Conservation (phyloP, 2,888 invertebrate genomes). For the Odontocerum albicorne region DNA sequence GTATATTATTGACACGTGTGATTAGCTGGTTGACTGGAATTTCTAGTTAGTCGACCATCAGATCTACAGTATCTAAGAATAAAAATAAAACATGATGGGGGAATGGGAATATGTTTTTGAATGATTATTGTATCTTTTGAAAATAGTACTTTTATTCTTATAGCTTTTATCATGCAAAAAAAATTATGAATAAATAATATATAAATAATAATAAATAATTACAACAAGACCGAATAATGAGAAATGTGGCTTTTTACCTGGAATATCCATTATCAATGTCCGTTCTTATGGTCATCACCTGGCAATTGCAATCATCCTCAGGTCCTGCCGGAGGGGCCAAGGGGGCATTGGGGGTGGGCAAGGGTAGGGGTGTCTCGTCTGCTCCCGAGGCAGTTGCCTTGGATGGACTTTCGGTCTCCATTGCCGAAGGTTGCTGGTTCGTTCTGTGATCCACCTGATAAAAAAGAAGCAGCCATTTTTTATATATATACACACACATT, state of each 20-base stretch:
- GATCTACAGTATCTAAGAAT: too few species aligned
- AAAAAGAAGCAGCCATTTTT: background rate
- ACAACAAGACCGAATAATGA: background rate
- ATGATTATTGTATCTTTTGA: too few species aligned
- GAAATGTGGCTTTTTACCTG: too few species aligned
- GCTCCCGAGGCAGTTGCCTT: slow-evolving; percentile 7
- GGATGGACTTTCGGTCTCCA: slow-evolving; percentile 9
- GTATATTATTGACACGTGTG: too few species aligned
- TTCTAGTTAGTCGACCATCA: too few species aligned
- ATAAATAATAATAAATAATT: background rate
- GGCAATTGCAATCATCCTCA: slow-evolving; percentile 20
- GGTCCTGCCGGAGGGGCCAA: background rate
- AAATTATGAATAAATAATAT: slow-evolving; percentile 3
- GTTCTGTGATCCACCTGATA: slow-evolving; percentile 33
- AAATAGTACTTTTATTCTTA: background rate
- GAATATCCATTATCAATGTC: slow-evolving; percentile 35
- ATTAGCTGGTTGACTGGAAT: too few species aligned
- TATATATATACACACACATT: background rate
- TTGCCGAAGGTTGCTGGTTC: slow-evolving; percentile 27
- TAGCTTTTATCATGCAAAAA: background rate
- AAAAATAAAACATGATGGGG: too few species aligned
- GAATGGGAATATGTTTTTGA: too few species aligned
- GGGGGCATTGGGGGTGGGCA: background rate
- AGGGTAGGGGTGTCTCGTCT: slow-evolving; percentile 5
- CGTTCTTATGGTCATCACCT: slow-evolving; percentile 16